phyloP scores from a whole-genome alignment of 2,113 vertebrate species.

The Daboia siamensis region DNA sequence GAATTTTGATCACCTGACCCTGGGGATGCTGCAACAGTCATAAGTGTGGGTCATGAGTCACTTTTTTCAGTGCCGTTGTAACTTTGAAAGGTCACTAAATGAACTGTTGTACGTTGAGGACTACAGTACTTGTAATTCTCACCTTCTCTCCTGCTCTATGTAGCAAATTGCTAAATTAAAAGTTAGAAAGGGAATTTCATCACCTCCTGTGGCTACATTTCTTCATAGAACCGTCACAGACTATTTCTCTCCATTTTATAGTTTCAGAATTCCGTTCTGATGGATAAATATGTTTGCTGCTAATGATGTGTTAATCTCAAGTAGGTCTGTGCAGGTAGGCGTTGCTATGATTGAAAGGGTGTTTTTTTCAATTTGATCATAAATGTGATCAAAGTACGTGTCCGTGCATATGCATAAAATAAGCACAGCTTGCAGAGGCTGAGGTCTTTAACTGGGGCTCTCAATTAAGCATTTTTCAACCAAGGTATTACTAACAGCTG shows the following conservation, averaged over 20 bases:
- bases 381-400: neutral
- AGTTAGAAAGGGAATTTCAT: neutral
- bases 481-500: neutral
- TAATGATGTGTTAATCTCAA: neutral
- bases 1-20: too few species aligned
- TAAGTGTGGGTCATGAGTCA: neutral
- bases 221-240: neutral
- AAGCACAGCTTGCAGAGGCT: neutral
- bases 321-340: neutral
- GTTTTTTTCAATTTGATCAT: neutral
- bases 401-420: neutral
- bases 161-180: neutral
- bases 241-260: neutral
- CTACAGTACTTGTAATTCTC: neutral
- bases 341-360: neutral
- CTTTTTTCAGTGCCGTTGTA: neutral
- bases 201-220: neutral
- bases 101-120: neutral
- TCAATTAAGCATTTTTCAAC: neutral
- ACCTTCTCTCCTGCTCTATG: neutral
- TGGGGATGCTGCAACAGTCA: too few species aligned
- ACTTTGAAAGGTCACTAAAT: neutral
- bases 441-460: neutral
- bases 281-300: neutral
- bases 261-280: neutral